Conservation (phyloP, 1,140 invertebrate genomes). For the Macrocentrus cingulum region DNA sequence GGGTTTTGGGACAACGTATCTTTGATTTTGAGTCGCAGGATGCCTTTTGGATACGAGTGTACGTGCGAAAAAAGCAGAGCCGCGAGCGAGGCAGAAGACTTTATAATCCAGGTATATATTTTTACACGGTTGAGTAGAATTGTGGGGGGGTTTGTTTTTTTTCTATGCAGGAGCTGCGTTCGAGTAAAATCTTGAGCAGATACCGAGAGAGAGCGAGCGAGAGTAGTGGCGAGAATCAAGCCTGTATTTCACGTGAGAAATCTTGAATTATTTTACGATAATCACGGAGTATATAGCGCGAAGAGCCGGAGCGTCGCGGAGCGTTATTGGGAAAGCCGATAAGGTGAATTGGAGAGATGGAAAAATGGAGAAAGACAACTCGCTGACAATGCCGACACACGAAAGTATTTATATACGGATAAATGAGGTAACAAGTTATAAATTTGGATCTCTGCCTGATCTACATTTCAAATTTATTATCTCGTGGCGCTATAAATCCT, state of each 20-base stretch:
- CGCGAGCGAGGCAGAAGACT: not conserved
- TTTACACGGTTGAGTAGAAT: not conserved
- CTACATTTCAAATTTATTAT: not conserved
- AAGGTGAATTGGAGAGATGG: not conserved
- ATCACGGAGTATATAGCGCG: no score
- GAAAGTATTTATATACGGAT: no score
- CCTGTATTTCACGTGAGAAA: no score
- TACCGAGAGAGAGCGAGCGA: not conserved
- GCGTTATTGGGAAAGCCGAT: no score
- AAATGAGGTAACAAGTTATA: not conserved
- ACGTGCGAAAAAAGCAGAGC: not conserved
- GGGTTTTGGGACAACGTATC: constrained; percentile 12
- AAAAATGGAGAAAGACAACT: not conserved
- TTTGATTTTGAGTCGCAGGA: constrained; percentile 27
- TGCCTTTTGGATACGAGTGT: constrained; percentile 4
- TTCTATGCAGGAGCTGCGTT: constrained; percentile 1
- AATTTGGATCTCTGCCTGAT: not conserved
- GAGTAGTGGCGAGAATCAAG: no score
- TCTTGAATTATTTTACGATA: no score
- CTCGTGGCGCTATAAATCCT: not conserved
- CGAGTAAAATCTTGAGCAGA: not conserved
- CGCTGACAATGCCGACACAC: not conserved
- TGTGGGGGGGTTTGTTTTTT: constrained; percentile 1
- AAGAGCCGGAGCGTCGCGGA: no score
- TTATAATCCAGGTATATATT: constrained; percentile 12